Evolutionary conservation across 2,113 vertebrate species (phyloP).

Genomic region (Campylomormyrus tamandua): DNA sequence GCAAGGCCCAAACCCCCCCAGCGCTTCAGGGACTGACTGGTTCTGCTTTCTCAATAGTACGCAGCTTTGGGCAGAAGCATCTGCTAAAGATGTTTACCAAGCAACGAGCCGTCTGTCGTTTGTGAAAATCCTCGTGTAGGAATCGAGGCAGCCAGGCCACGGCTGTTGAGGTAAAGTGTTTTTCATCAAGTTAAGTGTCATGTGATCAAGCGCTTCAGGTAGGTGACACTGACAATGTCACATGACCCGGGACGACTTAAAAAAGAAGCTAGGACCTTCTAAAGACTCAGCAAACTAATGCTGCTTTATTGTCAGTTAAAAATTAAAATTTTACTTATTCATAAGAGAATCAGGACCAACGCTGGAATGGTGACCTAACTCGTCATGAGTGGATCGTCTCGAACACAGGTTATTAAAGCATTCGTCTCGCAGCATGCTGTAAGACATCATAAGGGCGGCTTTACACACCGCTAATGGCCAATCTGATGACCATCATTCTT

Average conservation of each 20-base stretch:
- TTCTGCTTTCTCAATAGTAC: neutral
- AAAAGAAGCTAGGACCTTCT: neutral
- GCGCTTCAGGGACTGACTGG: neutral
- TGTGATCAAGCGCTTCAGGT: neutral
- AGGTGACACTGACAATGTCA: neutral
- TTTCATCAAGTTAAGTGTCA: neutral
- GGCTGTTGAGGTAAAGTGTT: neutral
- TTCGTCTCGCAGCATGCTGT: neutral
- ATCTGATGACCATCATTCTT: neutral
- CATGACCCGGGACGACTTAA: neutral
- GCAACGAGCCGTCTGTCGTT: neutral
- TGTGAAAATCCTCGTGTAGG: neutral
- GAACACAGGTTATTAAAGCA: slow-evolving; percentile 1
- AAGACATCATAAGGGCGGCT: neutral
- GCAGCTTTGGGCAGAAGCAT: neutral
- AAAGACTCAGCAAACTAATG: neutral
- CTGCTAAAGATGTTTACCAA: neutral
- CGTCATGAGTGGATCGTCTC: neutral
- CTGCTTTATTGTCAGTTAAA: neutral
- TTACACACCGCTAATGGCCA: neutral
- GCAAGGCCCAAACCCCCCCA: neutral
- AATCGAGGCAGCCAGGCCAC: neutral
- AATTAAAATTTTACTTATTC: slow-evolving; percentile 17
- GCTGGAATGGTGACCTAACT: neutral
- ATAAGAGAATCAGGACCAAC: neutral